phyloP scores from a whole-genome alignment of 2,888 invertebrate genomes.

The Seira sanloemensis region DNA sequence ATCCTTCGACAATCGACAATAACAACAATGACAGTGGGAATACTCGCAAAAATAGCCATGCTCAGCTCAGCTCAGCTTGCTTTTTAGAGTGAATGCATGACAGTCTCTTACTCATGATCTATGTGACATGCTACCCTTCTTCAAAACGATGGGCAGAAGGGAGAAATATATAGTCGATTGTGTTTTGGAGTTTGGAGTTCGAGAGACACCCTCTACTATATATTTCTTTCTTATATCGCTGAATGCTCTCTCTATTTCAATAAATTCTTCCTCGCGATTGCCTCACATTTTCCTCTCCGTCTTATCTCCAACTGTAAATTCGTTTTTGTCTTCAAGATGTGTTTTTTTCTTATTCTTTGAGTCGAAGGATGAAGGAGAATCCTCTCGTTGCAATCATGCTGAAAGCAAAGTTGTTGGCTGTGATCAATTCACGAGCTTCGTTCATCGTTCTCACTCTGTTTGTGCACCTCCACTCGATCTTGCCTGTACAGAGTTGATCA shows the following conservation, averaged over 20 bases:
- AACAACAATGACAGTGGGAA: slow-evolving; percentile 8
- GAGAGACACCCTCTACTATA: too few relatives aligned
- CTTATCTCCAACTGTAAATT: slow-evolving; percentile 3
- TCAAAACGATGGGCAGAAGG: not conserved
- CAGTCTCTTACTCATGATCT: slow-evolving; percentile 5
- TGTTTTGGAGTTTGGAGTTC: too few relatives aligned
- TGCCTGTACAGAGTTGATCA: not conserved
- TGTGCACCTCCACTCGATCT: too few relatives aligned
- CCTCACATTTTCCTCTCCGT: slow-evolving; percentile 38
- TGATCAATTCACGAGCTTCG: not conserved
- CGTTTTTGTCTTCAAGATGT: slow-evolving; percentile 1
- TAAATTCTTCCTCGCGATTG: slow-evolving; percentile 26
- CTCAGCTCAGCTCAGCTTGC: not conserved
- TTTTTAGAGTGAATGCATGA: not conserved
- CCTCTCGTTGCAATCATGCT: not conserved
- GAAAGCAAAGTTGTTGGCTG: not conserved
- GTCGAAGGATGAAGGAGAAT: not conserved
- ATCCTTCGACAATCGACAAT: slow-evolving; percentile 1
- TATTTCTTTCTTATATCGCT: too few relatives aligned
- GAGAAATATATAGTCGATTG: too few relatives aligned
- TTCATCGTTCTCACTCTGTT: too few relatives aligned
- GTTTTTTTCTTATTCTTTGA: not conserved
- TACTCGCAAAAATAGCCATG: not conserved
- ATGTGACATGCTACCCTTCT: slow-evolving; percentile 15
- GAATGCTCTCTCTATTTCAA: slow-evolving; percentile 21